A percentile compares a stretch with the other conserved stretches of the same genome.
phyloP scores from a whole-genome alignment of 2,888 invertebrate genomes.

The Prionchulus punctatus region DNA sequence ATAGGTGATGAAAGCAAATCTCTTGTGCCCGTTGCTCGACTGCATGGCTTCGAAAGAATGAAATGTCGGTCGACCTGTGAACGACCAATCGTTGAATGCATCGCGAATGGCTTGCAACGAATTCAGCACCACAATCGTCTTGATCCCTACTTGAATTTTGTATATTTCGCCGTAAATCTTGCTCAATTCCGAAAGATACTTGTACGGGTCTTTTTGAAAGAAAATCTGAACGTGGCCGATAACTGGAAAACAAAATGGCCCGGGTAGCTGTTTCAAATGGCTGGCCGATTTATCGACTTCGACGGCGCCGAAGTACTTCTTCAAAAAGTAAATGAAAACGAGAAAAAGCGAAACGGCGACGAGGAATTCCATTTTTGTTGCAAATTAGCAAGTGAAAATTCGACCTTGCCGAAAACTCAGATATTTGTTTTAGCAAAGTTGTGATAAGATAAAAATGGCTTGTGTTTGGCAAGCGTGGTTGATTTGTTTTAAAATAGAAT shows the following conservation, averaged over 20 bases:
- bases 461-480: too few relatives aligned
- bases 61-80: slow-evolving; percentile 6
- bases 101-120: background rate
- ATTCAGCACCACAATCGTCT: background rate
- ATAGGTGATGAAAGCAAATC: slow-evolving; percentile 1
- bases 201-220: background rate
- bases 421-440: too few relatives aligned
- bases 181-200: background rate
- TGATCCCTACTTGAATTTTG: background rate
- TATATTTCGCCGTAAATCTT: background rate
- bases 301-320: too few relatives aligned
- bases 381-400: too few relatives aligned
- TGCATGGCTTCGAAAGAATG: background rate
- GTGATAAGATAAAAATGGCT: too few relatives aligned
- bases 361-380: background rate
- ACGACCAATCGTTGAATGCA: slow-evolving; percentile 1
- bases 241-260: background rate
- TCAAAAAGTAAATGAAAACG: background rate
- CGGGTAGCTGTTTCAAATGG: too few relatives aligned
- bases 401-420: too few relatives aligned
- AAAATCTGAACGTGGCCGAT: background rate
- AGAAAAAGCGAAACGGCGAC: background rate
- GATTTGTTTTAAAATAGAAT: too few relatives aligned
- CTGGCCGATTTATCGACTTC: too few relatives aligned
- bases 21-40: background rate